Conservation (phyloP, 1,140 invertebrate species). For the Drosophila bifasciata region DNA sequence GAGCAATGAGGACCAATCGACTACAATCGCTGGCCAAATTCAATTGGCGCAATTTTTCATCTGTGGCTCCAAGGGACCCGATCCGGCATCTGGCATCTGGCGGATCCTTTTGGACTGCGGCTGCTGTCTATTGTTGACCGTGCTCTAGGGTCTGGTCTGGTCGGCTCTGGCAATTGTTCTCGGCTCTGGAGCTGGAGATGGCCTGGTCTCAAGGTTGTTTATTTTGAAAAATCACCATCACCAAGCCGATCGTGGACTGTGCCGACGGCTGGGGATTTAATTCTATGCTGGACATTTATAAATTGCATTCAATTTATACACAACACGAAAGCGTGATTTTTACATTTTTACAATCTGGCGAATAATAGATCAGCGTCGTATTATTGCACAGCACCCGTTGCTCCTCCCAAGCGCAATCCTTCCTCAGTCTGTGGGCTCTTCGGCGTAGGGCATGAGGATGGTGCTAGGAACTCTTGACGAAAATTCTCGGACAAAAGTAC, state of each 20-base stretch:
- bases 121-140: slow-evolving; percentile 66
- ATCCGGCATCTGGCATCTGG: slow-evolving; percentile 43
- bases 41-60: slow-evolving; percentile 82
- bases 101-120: slow-evolving; percentile 46
- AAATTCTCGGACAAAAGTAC: not conserved
- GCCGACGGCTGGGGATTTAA: slow-evolving; percentile 74
- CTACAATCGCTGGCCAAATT: slow-evolving; percentile 78
- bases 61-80: slow-evolving; percentile 68
- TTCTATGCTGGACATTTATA: slow-evolving; percentile 80
- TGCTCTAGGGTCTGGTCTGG: no score
- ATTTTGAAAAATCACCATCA: slow-evolving; percentile 81
- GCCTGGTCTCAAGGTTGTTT: slow-evolving; percentile 75
- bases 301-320: slow-evolving; percentile 81
- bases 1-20: slow-evolving; percentile 50
- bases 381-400: slow-evolving; percentile 49
- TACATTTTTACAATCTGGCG: slow-evolving; percentile 81
- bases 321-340: slow-evolving; percentile 82
- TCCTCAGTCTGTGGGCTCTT: slow-evolving; percentile 14
- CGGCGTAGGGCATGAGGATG: slow-evolving; percentile 14
- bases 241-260: slow-evolving; percentile 58
- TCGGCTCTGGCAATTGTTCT: slow-evolving; percentile 47
- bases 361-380: slow-evolving; percentile 80
- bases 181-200: slow-evolving; percentile 36
- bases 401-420: slow-evolving; percentile 11
- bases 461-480: not conserved